A percentile compares a stretch with the other conserved stretches of the same genome.
Conservation (phyloP, 53 echinoderm and acorn worm genomes). For the Holothuria leucospilota region DNA sequence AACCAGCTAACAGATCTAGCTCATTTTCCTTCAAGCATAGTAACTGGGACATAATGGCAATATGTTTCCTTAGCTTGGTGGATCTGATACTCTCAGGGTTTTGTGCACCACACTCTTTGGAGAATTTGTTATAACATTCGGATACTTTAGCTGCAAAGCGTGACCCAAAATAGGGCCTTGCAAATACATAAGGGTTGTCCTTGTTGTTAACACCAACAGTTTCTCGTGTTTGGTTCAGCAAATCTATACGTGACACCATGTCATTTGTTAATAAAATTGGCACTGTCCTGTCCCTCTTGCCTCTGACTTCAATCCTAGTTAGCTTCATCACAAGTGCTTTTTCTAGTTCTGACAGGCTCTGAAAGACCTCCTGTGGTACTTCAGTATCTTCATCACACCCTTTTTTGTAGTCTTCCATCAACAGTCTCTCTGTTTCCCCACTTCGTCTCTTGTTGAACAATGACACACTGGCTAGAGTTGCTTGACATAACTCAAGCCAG, state of each 20-base stretch:
- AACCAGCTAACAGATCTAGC: conserved; percentile 61
- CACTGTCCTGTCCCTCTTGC: conserved; percentile 70
- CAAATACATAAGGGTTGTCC: conserved; percentile 71
- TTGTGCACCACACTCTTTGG: conserved; percentile 39
- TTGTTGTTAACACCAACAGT: conserved; percentile 33
- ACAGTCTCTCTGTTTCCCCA: conserved; percentile 60
- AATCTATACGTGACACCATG: conserved; percentile 51
- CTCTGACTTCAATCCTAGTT: conserved; percentile 64
- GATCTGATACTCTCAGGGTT: conserved; percentile 55
- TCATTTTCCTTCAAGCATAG: conserved; percentile 67
- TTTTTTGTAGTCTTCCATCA: conserved; percentile 37
- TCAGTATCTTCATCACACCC: not conserved
- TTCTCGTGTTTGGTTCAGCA: conserved; percentile 47
- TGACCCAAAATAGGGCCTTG: conserved; percentile 47
- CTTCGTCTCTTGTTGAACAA: conserved; percentile 67
- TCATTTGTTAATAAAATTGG: conserved; percentile 62
- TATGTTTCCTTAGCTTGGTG: conserved; percentile 68
- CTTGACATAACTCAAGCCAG: conserved; percentile 62
- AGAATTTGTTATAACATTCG: conserved; percentile 61
- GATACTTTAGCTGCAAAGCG: conserved; percentile 28
- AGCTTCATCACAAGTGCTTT: conserved; percentile 53
- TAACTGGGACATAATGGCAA: conserved; percentile 70
- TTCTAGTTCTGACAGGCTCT: conserved; percentile 40
- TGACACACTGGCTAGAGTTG: conserved; percentile 58
- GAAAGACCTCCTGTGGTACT: conserved; percentile 51